Percentiles rank a stretch among this genome's conserved stretches.
Evolutionary conservation across 2,113 vertebrate species (phyloP).

Genomic region (Silurus meridionalis): DNA sequence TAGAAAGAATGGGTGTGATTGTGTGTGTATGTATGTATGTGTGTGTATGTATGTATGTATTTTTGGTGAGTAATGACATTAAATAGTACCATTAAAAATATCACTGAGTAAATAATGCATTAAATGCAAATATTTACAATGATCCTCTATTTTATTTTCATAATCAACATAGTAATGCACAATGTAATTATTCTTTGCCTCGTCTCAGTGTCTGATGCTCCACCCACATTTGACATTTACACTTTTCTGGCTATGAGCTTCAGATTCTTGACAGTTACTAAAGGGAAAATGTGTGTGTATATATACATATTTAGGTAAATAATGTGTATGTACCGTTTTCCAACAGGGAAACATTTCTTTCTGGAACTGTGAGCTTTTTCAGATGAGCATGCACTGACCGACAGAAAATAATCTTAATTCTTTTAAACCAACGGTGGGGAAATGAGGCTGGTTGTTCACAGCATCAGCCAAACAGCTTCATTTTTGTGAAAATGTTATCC

Average conservation of each 20-base stretch:
- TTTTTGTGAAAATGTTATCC: not conserved
- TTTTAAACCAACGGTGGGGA: not conserved
- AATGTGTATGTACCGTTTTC: not conserved
- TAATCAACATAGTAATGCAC: not conserved
- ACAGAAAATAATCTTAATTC: not conserved
- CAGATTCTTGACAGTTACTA: not conserved
- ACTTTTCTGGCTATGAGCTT: not conserved
- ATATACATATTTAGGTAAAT: no score
- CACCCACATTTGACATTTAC: not conserved
- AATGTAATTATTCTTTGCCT: not conserved
- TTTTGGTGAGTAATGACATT: no score
- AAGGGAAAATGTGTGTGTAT: no score
- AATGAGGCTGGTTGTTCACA: not conserved
- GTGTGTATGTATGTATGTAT: no score
- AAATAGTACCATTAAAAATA: no score
- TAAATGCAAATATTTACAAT: not conserved
- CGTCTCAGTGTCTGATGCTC: not conserved
- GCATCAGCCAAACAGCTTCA: not conserved
- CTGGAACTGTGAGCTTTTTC: not conserved
- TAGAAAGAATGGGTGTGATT: no score
- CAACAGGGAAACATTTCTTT: not conserved
- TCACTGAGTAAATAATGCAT: not conserved
- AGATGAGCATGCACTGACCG: not conserved
- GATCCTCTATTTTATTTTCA: not conserved
- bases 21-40: no score